These are phyloP conservation scores for Pseudotriccus pelzelni DNA, from an alignment of 2,797 vertebrate species.

Conservation along the genomic window DNA sequence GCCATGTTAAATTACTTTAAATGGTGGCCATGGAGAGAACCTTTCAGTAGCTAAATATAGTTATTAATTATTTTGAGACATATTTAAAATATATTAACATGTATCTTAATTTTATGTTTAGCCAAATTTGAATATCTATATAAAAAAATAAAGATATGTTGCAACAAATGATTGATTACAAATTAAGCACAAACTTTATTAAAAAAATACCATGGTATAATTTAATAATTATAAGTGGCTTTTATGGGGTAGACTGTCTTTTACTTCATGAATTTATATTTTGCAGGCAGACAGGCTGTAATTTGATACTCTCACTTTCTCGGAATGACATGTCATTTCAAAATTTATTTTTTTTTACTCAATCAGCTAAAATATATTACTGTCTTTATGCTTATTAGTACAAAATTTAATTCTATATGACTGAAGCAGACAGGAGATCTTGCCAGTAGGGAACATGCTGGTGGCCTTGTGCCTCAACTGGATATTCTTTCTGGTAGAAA, in stretches of 20 bases:
- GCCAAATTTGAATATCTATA: background rate
- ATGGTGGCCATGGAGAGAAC: background rate
- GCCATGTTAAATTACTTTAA: background rate
- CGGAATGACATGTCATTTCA: background rate
- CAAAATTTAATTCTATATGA: background rate
- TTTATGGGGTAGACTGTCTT: background rate
- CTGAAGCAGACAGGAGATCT: background rate
- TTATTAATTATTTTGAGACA: background rate
- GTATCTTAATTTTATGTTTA: background rate
- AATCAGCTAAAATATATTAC: background rate
- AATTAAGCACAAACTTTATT: background rate
- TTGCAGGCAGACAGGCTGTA: background rate
- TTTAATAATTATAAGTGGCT: background rate
- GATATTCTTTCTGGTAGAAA: background rate
- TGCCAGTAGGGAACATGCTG: background rate
- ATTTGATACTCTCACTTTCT: background rate
- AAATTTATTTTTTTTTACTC: background rate
- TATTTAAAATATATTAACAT: background rate
- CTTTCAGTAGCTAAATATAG: background rate
- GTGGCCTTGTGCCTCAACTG: background rate
- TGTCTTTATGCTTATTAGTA: background rate
- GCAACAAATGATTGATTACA: background rate
- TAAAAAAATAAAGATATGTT: background rate
- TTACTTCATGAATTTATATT: background rate
- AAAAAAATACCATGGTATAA: background rate